Conservation (phyloP, 2,797 vertebrate genomes). For the Spizella passerina region DNA sequence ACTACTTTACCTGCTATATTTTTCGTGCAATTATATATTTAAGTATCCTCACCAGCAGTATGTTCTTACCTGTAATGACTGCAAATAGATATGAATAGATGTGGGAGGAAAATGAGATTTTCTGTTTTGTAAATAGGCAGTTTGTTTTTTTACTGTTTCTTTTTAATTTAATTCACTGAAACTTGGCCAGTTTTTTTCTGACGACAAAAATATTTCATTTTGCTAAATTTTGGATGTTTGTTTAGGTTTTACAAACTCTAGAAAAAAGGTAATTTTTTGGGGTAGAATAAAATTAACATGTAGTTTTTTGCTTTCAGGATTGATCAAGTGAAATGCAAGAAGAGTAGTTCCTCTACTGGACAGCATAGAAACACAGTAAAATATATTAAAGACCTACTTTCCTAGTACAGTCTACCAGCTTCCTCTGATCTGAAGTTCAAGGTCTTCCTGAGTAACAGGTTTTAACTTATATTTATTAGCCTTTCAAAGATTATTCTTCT, state of each 20-base stretch:
- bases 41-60: background rate
- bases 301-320: background rate
- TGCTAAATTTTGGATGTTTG: background rate
- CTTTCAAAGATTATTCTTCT: background rate
- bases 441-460: background rate
- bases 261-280: background rate
- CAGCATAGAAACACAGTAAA: background rate
- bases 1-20: background rate
- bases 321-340: background rate
- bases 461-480: background rate
- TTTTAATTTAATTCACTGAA: background rate
- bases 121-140: background rate
- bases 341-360: background rate
- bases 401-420: background rate
- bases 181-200: background rate
- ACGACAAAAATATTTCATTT: background rate
- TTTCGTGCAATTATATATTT: background rate
- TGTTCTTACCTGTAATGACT: background rate
- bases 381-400: background rate
- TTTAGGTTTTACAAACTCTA: background rate
- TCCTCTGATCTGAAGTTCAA: background rate
- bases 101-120: background rate
- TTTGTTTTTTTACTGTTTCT: background rate
- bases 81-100: background rate
- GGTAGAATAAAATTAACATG: background rate